phyloP scores from a whole-genome alignment of 2,113 vertebrate genomes.

The Tyrannus savana region DNA sequence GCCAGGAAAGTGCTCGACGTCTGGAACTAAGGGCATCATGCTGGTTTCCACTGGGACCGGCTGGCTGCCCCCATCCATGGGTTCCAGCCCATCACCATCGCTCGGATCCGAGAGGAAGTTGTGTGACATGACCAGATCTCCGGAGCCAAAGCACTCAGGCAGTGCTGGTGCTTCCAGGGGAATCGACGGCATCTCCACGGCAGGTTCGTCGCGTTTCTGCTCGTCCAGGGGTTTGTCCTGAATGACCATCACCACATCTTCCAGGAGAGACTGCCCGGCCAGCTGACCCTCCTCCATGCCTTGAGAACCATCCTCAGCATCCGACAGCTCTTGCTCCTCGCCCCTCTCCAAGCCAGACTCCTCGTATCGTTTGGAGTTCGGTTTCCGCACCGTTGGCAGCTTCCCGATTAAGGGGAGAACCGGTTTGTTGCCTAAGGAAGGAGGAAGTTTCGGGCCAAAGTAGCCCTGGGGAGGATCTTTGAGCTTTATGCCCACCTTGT shows the following conservation, averaged over 20 bases:
- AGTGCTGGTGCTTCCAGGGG: conserved; percentile 46
- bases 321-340: conserved; percentile 75
- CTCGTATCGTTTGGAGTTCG: conserved; percentile 76
- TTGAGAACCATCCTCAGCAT: conserved; percentile 75
- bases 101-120: conserved; percentile 71
- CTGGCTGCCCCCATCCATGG: conserved; percentile 77
- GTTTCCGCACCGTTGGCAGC: conserved; percentile 86
- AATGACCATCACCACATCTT: conserved; percentile 81
- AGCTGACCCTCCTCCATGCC: conserved; percentile 72
- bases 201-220: conserved; percentile 59
- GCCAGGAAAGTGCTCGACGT: conserved; percentile 80
- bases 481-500: conserved; percentile 89
- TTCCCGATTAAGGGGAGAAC: conserved; percentile 95
- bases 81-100: conserved; percentile 76
- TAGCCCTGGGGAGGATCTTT: conserved; percentile 98
- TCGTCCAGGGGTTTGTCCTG: conserved; percentile 71
- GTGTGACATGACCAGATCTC: conserved; percentile 70
- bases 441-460: conserved; percentile 96
- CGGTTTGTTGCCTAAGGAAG: conserved; percentile 88
- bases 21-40: conserved; percentile 74
- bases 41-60: conserved; percentile 75
- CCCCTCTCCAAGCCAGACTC: conserved; percentile 79
- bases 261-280: conserved; percentile 71
- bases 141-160: conserved; percentile 67
- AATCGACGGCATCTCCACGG: conserved; percentile 47